Evolutionary conservation across 1,140 invertebrate genomes (phyloP), one percentile per base, ranked within the genome.

Genomic region (Charaxes varanes): DNA sequence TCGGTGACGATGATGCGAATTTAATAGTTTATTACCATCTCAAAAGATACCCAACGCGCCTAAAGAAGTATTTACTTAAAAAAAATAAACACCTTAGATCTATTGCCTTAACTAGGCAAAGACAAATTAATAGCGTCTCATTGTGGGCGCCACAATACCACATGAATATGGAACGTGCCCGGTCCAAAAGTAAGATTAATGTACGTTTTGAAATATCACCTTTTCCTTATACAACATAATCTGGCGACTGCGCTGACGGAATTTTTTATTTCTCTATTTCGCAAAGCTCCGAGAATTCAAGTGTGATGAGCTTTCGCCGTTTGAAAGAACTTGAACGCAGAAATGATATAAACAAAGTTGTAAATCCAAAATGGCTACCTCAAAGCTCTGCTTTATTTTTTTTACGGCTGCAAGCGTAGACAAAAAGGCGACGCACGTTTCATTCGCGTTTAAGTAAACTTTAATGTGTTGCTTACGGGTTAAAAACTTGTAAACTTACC

Each of bases 261-360:
- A 26, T 26, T 26, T 26, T 26, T 26, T 26, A 26, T 26, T 26
- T 26, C 23, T 26, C 23, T 26, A 26, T 26, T 26, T 26, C 23
- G n/a, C 23, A 4, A 23, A 12, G 0, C 10, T 12, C 8, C 11
- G 23, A 4, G 23, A 12, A 10, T 8, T 10, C 23, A 7, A 8
- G 23, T 26, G 23, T 26, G 23, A 26, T 26, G 23, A 26, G 23
- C 10, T 23, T 26, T 26, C n/a, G 23, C 23, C 23, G 23, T 26
- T 12, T 26, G 23, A 26, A 26, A 11, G 23, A 26, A 10, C 6
- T 7, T 8, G 21, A 23, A 23, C 10, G 21, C 21, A 8, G 2
- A 23, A 23, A 8, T 1, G 21, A 23, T 8, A 23, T 8, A 6
- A 3, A 11, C 23, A 24, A 24, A 3, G 23, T 24, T 24, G 13